Base-by-base conservation (phyloP, 2,888 invertebrate species). In the Acanthosepion pharaonis region DNA sequence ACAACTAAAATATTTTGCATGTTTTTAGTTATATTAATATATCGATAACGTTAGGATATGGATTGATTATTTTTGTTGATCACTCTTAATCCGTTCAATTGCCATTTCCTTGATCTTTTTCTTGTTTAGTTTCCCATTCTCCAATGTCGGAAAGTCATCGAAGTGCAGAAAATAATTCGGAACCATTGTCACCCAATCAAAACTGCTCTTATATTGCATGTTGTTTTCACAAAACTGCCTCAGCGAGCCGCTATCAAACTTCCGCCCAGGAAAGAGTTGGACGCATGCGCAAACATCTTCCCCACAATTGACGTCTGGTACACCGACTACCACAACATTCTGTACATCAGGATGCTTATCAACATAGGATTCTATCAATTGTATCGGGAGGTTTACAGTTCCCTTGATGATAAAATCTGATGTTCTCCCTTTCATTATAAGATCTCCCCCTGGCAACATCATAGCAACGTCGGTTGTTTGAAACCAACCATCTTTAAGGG, bases 261-360 rank as follows among this genome's bases (percentile, higher is more conserved):
- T 92, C 28, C 42, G 51, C 28, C 49, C 51, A 0, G 51, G 25
- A 51, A 28, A 11, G 51, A 92, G 33, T 20, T 49, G 49, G 49
- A 92, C 92, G 51, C 92, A 92, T 18, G 92, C 92, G 15, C 92
- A 92, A 5, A 92, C 51, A 49, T 51, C 49, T 92, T 92, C 92
- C 2, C 92, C 92, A 25, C 25, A 92, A 3, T 8, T 5, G 25
- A 28, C 11, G 28, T 92, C 92, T 15, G 92, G 92, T 51, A 92
- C 25, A n/a, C 49, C 49, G 6, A 92, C 92, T 51, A 92, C 92
- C 11, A 92, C 49, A 28, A 92, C 92, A 6, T 28, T n/a, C n/a
- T 42, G 28, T 3, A 92, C 92, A 49, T 51, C 51, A 5, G 92
- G 92, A 51, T 92, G 92, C 5, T 8, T 20, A n/a, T 51, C 92